Conservation (phyloP, 2,888 invertebrate genomes). For the Apoda limacodes region DNA sequence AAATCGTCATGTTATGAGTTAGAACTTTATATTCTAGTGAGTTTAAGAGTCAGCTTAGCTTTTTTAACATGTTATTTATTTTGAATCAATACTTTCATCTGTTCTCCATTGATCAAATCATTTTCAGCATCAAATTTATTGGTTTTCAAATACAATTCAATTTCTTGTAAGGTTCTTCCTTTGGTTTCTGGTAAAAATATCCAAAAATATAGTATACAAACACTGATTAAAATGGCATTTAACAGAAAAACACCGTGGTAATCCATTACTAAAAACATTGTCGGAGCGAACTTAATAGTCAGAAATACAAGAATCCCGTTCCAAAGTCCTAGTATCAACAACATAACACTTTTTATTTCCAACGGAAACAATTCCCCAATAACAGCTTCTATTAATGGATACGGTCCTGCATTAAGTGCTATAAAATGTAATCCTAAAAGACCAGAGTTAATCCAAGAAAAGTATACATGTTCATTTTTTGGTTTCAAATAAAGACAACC, state of each 20-base stretch:
- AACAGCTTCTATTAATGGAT: conserved; percentile 18
- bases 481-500: conserved; percentile 13
- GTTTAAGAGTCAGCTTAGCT: no score
- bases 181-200: conserved; percentile 24
- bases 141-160: no score
- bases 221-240: conserved; percentile 15
- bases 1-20: no score
- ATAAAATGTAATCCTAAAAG: conserved; percentile 17
- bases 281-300: conserved; percentile 17
- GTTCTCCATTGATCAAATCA: no score
- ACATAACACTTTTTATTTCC: conserved; percentile 17
- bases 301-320: conserved; percentile 14
- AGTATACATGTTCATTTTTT: conserved; percentile 1
- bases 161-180: conserved; percentile 23
- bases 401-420: conserved; percentile 14
- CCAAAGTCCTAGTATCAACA: conserved; percentile 14
- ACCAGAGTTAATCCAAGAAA: conserved; percentile 13
- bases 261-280: conserved; percentile 18
- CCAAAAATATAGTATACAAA: conserved; percentile 21
- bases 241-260: conserved; percentile 23
- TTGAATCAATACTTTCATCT: no score
- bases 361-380: conserved; percentile 20
- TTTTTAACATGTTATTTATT: no score
- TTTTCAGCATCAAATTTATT: no score
- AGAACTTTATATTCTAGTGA: no score